Evolutionary conservation across 2,888 invertebrate genomes (phyloP).

Genomic region (Drosophila tanythrix): DNA sequence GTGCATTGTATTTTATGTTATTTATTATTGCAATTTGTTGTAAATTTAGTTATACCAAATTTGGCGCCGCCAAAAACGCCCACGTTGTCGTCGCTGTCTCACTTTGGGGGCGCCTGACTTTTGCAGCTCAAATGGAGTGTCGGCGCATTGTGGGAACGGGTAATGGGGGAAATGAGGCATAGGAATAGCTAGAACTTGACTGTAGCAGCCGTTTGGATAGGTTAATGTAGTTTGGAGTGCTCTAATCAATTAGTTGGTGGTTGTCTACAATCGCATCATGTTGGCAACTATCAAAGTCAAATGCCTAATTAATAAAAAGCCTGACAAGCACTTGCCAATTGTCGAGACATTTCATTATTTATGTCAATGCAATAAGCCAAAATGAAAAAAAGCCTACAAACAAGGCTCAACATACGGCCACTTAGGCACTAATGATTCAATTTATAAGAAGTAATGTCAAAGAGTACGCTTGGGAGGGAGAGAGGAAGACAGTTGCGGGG

Average conservation of each 20-base stretch:
- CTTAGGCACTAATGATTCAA: constrained; percentile 66
- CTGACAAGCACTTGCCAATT: constrained; percentile 18
- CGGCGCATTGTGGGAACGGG: background rate
- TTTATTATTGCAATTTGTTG: constrained; percentile 78
- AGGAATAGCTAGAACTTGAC: constrained; percentile 36
- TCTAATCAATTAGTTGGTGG: constrained; percentile 53
- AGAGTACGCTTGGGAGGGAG: background rate
- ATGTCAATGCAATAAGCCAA: constrained; percentile 28
- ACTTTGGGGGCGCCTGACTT: constrained; percentile 57
- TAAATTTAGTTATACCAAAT: constrained; percentile 69
- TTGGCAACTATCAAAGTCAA: constrained; percentile 61
- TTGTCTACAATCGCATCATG: constrained; percentile 38
- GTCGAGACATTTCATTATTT: constrained; percentile 25
- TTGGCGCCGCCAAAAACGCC: constrained; percentile 74
- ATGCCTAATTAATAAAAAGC: constrained; percentile 75
- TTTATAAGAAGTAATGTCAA: constrained; percentile 52
- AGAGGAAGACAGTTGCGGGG: background rate
- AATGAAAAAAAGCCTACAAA: constrained; percentile 22
- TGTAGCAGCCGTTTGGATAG: constrained; percentile 12
- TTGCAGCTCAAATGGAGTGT: constrained; percentile 24
- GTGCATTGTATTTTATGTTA: constrained; percentile 56
- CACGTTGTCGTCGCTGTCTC: constrained; percentile 39
- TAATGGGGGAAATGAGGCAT: background rate
- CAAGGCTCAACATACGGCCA: constrained; percentile 44
- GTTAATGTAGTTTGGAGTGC: constrained; percentile 42